phyloP scores from a whole-genome alignment of 2,797 vertebrate genomes.

The Sebastes elongatus region DNA sequence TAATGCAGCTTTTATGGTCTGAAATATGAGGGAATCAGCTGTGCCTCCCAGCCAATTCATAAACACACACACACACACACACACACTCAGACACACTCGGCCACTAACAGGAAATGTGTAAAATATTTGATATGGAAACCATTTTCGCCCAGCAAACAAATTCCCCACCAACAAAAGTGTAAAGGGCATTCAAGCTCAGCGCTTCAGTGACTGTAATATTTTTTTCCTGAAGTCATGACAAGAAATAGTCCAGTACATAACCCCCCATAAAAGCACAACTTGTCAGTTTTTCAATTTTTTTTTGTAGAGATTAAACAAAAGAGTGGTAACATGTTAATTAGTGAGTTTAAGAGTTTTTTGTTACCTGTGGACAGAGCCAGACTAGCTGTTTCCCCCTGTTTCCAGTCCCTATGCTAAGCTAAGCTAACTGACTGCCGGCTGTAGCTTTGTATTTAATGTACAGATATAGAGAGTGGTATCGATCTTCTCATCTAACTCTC shows the following conservation, averaged over 20 bases:
- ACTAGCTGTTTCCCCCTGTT: background rate
- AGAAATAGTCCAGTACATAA: background rate
- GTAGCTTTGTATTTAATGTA: background rate
- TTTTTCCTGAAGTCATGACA: background rate
- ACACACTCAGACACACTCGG: background rate
- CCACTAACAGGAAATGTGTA: background rate
- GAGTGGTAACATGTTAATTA: background rate
- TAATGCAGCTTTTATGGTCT: slow-evolving; percentile 70
- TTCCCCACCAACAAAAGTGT: background rate
- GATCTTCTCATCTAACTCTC: background rate
- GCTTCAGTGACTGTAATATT: background rate
- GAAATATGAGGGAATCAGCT: slow-evolving; percentile 48
- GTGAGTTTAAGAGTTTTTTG: background rate
- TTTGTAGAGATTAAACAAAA: background rate
- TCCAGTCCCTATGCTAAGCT: background rate
- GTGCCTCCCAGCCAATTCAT: background rate
- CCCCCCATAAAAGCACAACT: background rate
- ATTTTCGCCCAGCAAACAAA: background rate
- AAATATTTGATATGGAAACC: slow-evolving; percentile 2
- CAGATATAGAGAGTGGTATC: background rate
- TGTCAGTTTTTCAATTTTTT: background rate
- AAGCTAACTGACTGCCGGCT: background rate
- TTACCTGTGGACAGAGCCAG: background rate
- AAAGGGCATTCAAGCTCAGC: background rate
- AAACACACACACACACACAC: slow-evolving; percentile 11